Percentiles rank a stretch among this genome's conserved stretches.
Evolutionary conservation across 2,888 invertebrate genomes (phyloP).

Genomic region (Merodon equestris): DNA sequence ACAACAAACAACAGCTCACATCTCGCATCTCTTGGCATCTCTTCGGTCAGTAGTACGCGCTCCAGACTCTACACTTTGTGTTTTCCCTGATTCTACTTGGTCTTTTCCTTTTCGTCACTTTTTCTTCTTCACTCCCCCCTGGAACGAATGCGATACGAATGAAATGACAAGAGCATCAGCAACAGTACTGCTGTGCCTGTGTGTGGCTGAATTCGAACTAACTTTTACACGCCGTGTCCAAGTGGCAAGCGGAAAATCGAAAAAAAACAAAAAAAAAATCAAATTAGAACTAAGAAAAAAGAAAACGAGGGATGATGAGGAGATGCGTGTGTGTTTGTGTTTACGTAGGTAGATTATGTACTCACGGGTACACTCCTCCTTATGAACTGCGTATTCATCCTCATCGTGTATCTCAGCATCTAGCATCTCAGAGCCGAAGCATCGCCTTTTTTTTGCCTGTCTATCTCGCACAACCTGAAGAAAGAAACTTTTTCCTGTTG

Average conservation of each 20-base stretch:
- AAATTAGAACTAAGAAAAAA: no score
- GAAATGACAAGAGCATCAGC: not conserved
- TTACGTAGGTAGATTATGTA: slow-evolving; percentile 67
- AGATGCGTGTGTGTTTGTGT: slow-evolving; percentile 54
- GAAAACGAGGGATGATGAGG: slow-evolving; percentile 36
- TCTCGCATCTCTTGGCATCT: slow-evolving; percentile 3
- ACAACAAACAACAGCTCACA: slow-evolving; percentile 59
- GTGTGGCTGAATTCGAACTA: slow-evolving; percentile 1
- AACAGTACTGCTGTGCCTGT: slow-evolving; percentile 21
- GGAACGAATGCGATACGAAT: no score
- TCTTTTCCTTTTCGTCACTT: slow-evolving; percentile 12
- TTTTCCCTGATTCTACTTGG: slow-evolving; percentile 42
- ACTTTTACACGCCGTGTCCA: no score
- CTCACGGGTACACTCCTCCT: slow-evolving; percentile 64
- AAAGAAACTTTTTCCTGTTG: slow-evolving; percentile 47
- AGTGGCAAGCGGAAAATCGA: no score
- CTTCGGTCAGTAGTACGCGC: slow-evolving; percentile 44
- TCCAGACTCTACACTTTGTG: slow-evolving; percentile 50
- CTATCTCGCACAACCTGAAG: slow-evolving; percentile 54
- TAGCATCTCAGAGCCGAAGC: no score
- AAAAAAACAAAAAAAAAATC: not conserved
- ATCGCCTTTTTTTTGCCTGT: slow-evolving; percentile 11
- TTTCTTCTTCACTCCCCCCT: no score
- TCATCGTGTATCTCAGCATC: slow-evolving; percentile 31
- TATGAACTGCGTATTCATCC: slow-evolving; percentile 48